Base-by-base conservation (phyloP, 2,797 vertebrate genomes). In the Pristis pectinata region DNA sequence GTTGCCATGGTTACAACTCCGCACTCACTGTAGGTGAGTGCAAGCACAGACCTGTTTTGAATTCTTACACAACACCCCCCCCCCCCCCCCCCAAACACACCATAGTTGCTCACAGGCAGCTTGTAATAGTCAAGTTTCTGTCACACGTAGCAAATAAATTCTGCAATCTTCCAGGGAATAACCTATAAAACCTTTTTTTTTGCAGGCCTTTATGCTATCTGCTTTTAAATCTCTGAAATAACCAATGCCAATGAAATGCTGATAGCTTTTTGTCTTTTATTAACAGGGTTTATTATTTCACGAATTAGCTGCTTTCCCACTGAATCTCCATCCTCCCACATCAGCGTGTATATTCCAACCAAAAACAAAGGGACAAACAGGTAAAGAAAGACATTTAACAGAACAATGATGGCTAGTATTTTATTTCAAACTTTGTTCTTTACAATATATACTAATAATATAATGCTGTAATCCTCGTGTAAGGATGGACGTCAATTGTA, bases 1-100 rank as follows among this genome's bases (percentile, higher is more conserved):
- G 87, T 91, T 91, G 87, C 87, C 41, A 91, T 91, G 87, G 87
- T 91, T 91, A 91, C 87, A 41, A 91, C 87, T 41, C n/a, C 91
- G 87, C 61, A 41, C 64, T 34, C 87, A 91, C n/a, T 91, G 87
- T 91, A 91, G 87, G 87, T 91, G 87, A 91, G 87, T 91, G 61
- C n/a, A 67, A 91, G 37, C 87, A 91, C n/a, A 91, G 59, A 41
- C 87, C 87, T 91, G 41, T 91, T n/a, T 67, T 91, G 87, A 91
- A 91, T 91, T 91, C 41, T 19, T 79, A 37, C n/a, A 34, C n/a
- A 49, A 82, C 49, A 44, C 85, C 30, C 22, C 17, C 22, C 3
- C 30, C 70, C 70, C 4, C 70, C 19, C 24, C 5, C 4, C 70
- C 70, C 70, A 7, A 6, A 27, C 67, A 15, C 15, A 17, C 67